Evolutionary conservation across 2,113 vertebrate genomes (phyloP).

Genomic region (Phalacrocorax brasilianus): DNA sequence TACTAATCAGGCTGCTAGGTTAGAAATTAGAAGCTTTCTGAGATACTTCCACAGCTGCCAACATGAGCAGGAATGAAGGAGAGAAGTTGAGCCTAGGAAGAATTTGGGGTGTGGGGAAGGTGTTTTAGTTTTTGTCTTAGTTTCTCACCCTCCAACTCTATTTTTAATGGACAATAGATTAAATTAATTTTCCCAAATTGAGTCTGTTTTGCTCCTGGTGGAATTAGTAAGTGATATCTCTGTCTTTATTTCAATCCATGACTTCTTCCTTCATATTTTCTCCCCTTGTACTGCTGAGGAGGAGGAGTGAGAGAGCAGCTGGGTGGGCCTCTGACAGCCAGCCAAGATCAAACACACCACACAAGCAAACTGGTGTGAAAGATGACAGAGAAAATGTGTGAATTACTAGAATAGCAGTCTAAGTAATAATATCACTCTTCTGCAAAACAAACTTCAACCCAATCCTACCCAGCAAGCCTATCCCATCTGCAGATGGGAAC

Average conservation of each 20-base stretch:
- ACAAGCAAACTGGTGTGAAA: not conserved
- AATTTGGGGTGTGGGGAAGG: accelerated
- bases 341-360: not conserved
- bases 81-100: not conserved
- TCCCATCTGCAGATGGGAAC: not conserved
- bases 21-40: not conserved
- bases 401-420: not conserved
- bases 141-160: not conserved
- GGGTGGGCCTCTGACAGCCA: not conserved
- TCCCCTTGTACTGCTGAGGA: not conserved
- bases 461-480: not conserved
- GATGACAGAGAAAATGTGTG: not conserved
- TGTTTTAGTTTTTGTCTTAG: not conserved
- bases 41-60: not conserved
- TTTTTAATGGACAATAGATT: not conserved
- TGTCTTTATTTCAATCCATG: not conserved
- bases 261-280: not conserved
- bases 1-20: not conserved
- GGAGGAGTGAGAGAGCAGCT: not conserved
- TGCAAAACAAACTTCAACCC: not conserved
- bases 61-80: not conserved
- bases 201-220: not conserved
- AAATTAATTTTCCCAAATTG: not conserved
- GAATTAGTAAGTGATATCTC: not conserved
- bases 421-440: not conserved